phyloP scores from a whole-genome alignment of 2,888 invertebrate genomes.

The Tetrapedia diversipes region DNA sequence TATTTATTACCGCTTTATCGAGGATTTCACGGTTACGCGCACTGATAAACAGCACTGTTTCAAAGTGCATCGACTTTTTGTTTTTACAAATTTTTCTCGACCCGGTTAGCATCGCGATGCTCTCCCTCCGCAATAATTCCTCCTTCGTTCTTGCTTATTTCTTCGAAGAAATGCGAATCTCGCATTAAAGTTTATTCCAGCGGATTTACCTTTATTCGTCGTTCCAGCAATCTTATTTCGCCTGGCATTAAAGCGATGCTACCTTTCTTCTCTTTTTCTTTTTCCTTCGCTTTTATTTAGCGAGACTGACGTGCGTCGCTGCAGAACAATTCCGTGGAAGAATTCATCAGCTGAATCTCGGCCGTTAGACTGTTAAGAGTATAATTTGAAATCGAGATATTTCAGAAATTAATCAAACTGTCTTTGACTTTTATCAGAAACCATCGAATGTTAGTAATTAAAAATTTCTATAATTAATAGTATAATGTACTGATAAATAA shows the following conservation, averaged over 20 bases:
- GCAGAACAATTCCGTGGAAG: neutral
- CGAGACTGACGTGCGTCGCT: neutral
- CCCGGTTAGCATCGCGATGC: neutral
- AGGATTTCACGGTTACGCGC: neutral
- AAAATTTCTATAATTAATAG: too few species aligned
- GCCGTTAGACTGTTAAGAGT: too few species aligned
- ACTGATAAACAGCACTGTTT: neutral
- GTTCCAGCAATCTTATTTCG: slow-evolving; percentile 18
- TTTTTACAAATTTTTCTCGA: neutral
- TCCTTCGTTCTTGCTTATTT: neutral
- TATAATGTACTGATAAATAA: too few species aligned
- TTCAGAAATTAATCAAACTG: too few species aligned
- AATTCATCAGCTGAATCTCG: neutral
- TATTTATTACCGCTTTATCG: neutral
- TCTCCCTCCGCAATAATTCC: slow-evolving; percentile 7
- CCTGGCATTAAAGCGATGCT: slow-evolving; percentile 8
- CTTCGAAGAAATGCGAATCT: neutral
- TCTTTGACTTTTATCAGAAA: neutral
- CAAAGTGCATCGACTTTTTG: neutral
- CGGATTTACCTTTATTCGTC: slow-evolving; percentile 21
- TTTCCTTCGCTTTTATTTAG: neutral
- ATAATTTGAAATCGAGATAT: too few species aligned
- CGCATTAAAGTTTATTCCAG: slow-evolving; percentile 28
- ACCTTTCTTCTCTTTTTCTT: too few species aligned
- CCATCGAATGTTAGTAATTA: neutral